phyloP scores from a whole-genome alignment of 2,888 invertebrate genomes.

The Drosophila nr. perissopoda region DNA sequence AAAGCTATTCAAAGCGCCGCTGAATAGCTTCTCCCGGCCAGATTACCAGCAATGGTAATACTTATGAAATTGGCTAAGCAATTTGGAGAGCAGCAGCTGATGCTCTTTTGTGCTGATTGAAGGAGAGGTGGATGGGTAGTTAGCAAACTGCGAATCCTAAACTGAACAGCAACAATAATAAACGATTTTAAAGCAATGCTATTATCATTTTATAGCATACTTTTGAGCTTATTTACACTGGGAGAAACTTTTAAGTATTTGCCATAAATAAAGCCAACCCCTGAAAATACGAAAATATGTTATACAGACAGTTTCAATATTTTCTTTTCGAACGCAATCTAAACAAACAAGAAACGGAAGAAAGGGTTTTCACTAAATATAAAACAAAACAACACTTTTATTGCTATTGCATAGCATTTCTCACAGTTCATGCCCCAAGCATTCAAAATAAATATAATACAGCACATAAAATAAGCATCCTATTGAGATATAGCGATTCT shows the following conservation, averaged over 20 bases:
- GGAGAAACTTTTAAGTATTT: conserved; percentile 4
- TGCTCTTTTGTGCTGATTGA: neutral
- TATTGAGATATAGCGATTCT: conserved; percentile 19
- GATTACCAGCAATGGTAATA: conserved; percentile 29
- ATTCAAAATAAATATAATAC: conserved; percentile 23
- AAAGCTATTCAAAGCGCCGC: conserved; percentile 49
- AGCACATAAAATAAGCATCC: conserved; percentile 23
- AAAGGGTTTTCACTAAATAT: neutral
- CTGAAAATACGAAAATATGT: neutral
- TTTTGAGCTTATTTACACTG: conserved; percentile 24
- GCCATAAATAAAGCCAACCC: neutral
- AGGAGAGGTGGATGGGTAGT: conserved; percentile 1
- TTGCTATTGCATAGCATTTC: neutral
- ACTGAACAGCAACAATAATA: conserved; percentile 28
- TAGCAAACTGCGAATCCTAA: neutral
- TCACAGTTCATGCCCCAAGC: neutral
- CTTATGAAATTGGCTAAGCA: conserved; percentile 31
- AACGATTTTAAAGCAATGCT: conserved; percentile 16
- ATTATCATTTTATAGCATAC: conserved; percentile 33
- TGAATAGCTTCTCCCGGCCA: conserved; percentile 18
- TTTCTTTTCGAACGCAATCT: neutral
- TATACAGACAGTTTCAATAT: neutral
- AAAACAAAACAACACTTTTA: neutral
- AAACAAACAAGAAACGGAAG: no score
- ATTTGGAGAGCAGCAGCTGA: conserved; percentile 19